Percentiles rank a stretch among this genome's conserved stretches.
Evolutionary conservation across 2,113 vertebrate genomes (phyloP).

Genomic region (Ageneiosus marmoratus): DNA sequence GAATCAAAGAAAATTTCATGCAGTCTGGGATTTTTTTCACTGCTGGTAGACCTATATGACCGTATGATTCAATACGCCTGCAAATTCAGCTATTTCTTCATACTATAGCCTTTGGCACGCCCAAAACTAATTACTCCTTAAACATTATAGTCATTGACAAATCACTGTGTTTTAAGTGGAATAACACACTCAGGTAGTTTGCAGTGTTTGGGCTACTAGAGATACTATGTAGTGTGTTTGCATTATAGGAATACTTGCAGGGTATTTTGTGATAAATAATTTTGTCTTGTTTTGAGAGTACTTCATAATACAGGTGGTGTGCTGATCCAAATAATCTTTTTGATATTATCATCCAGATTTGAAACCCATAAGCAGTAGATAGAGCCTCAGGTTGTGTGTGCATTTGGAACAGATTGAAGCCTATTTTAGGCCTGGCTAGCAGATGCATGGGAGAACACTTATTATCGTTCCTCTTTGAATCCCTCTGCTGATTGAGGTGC

Average conservation of each 20-base stretch:
- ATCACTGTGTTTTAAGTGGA: neutral
- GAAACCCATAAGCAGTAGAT: constrained; percentile 1
- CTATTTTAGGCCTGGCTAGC: constrained; percentile 17
- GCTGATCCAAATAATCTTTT: constrained; percentile 6
- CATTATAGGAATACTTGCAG: neutral
- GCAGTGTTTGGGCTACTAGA: neutral
- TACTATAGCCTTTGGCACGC: too few relatives aligned
- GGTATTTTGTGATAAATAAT: neutral
- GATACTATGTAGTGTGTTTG: neutral
- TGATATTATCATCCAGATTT: constrained; percentile 13
- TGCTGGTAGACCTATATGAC: too few relatives aligned
- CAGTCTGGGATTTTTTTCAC: too few relatives aligned
- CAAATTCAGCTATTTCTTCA: too few relatives aligned
- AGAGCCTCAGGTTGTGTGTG: constrained; percentile 18
- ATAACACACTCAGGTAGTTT: neutral
- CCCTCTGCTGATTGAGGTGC: constrained; percentile 45
- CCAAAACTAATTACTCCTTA: neutral
- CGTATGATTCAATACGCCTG: too few relatives aligned
- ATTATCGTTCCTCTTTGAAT: constrained; percentile 6
- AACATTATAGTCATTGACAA: neutral
- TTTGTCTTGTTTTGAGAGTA: neutral
- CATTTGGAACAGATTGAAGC: constrained; percentile 15
- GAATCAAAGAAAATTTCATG: too few relatives aligned
- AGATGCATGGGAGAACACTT: constrained; percentile 31
- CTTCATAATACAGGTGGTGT: neutral